Base-by-base conservation (phyloP, 2,113 vertebrate genomes). In the Amazona guildingii region DNA sequence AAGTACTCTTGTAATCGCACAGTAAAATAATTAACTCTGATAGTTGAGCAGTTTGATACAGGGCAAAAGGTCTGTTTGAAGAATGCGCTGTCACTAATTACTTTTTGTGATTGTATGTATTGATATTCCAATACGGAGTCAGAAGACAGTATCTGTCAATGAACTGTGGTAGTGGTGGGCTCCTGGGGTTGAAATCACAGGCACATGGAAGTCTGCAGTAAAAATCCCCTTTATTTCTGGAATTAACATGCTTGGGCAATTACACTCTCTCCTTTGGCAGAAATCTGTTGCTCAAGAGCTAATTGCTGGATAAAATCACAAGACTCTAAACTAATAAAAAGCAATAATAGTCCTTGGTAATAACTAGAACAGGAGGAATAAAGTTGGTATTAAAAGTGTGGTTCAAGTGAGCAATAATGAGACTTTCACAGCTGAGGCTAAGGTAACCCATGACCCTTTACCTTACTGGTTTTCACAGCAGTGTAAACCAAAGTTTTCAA, bases 21-120 rank as follows among this genome's bases (percentile, higher is more conserved):
- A 59, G 61, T 67, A 24, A 75, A 92, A 95, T 70, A 94, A 92
- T 94, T 88, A 92, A 27, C n/a, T 92, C 21, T 52, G 48, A 14
- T 69, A 66, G 72, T 55, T 78, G 2, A 4, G 62, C 23, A 54
- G 31, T 33, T 81, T 89, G 46, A 39, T 63, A 21, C 16, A 80
- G 86, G 57, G 73, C 83, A 77, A 41, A 87, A 88, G 70, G 63
- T 92, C 63, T 51, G 63, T 49, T 83, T 93, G 76, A 86, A 86
- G 51, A 92, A 74, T 10, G 25, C 1, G 1, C 37, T 59, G 76
- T 75, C 73, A 33, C 55, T 88, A 90, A 91, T 93, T 70, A 51
- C 23, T 88, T 75, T 54, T 37, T 75, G 69, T 67, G 68, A 33
- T 35, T 41, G 41, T 69, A 8, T 49, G 11, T 39, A 19, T 21